Conservation (phyloP, 2,113 vertebrate species). For the Conger conger region DNA sequence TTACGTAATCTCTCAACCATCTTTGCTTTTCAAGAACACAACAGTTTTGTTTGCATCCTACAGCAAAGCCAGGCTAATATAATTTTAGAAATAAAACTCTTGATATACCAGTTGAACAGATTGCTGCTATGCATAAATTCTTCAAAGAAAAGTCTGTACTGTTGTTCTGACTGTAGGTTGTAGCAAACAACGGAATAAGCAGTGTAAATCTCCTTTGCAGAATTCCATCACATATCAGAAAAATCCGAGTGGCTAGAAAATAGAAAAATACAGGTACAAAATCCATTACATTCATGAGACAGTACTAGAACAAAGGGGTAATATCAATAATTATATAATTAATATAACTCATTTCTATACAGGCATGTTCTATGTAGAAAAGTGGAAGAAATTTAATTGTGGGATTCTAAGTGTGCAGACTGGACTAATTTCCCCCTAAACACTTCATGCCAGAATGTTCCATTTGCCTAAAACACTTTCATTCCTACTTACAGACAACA, state of each 20-base stretch:
- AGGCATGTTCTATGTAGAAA: constrained; percentile 74
- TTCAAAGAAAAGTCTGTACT: constrained; percentile 51
- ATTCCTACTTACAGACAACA: constrained; percentile 55
- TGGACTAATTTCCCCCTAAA: constrained; percentile 42
- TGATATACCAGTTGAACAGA: constrained; percentile 44
- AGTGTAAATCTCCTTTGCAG: constrained; percentile 54
- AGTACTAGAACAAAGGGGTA: constrained; percentile 77
- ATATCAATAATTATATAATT: constrained; percentile 66
- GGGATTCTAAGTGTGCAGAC: constrained; percentile 54
- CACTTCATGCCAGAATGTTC: constrained; percentile 48
- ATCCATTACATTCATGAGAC: constrained; percentile 82
- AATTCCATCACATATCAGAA: constrained; percentile 67
- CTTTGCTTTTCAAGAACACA: constrained; percentile 50
- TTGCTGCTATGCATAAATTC: constrained; percentile 49
- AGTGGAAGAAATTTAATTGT: constrained; percentile 57
- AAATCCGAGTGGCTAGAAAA: constrained; percentile 68
- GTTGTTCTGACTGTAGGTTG: constrained; percentile 51
- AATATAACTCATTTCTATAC: constrained; percentile 71
- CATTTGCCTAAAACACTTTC: constrained; percentile 47
- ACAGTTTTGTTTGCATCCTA: constrained; percentile 12
- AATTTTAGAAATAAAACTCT: constrained; percentile 45
- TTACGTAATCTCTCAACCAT: constrained; percentile 54
- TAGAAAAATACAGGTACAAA: constrained; percentile 85
- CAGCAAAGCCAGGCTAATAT: background rate
- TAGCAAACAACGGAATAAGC: constrained; percentile 62